Evolutionary conservation across 1,140 invertebrate species (phyloP), one percentile per base, ranked within the genome.

Genomic region (Delia radicum): DNA sequence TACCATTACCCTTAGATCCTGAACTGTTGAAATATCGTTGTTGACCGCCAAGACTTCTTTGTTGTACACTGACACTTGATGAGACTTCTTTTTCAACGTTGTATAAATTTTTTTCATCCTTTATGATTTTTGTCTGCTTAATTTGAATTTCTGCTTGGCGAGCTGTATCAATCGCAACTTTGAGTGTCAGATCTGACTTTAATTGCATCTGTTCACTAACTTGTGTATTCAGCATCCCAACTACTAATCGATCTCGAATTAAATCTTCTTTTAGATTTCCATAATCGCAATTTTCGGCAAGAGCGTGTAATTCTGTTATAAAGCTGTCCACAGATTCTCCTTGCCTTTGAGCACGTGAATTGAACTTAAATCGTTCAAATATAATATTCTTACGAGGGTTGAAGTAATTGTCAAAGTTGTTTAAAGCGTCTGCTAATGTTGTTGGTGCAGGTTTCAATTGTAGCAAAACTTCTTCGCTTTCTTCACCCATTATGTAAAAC

Each of bases 351-450:
- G 76, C 77, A 18, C 77, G 72, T 46, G 74, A 77, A 31, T 77
- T 72, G 67, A 79, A 79, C 63, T 78, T 78, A 72, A 75, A 77
- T 33, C 75, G 27, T 72, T 72, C 69, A 3, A 37, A 72, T 18
- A 72, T 37, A 0, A 82, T 72, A 74, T 87, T 87, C 71, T 78
- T 81, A 72, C 80, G 79, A 4, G 81, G 78, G 13, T 80, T 77
- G 76, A 87, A 88, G 75, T 87, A 80, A 13, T 76, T 69, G 6
- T 80, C 73, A 63, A 86, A 85, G 12, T 75, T 76, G 13, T 75
- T 73, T 76, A 65, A 65, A 15, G 62, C 62, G 28, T n/a, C 18
- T 27, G 62, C 26, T 26, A 65, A n/a, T 27, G 13, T 65, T 65
- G 46, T 48, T 48, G 46, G 46, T 21, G 46, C n/a, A 48, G 2